phyloP scores from a whole-genome alignment of 2,888 invertebrate species.

The Empis stercorea region DNA sequence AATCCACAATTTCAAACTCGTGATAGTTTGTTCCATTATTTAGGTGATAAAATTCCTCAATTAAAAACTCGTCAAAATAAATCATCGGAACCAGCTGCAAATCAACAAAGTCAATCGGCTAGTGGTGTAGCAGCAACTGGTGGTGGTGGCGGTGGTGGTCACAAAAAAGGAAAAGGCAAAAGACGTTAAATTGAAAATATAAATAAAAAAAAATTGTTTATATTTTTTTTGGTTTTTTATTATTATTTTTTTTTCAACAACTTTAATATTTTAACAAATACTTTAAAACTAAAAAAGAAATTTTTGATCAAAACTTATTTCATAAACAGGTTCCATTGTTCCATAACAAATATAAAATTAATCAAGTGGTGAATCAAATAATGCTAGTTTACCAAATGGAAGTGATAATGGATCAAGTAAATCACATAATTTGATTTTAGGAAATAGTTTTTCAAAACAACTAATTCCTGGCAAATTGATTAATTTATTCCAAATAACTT shows the following conservation, averaged over 20 bases:
- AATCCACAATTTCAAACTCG: constrained; percentile 60
- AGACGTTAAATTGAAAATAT: constrained; percentile 20
- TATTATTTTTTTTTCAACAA: neutral
- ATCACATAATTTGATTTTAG: neutral
- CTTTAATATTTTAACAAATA: neutral
- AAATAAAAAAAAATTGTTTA: constrained; percentile 8
- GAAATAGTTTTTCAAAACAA: neutral
- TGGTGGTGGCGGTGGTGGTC: constrained; percentile 20
- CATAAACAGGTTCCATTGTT: too few relatives aligned
- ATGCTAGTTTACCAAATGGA: too few relatives aligned
- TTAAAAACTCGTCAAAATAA: constrained; percentile 61
- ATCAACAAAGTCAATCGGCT: constrained; percentile 12
- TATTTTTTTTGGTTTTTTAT: constrained; percentile 5
- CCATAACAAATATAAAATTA: too few relatives aligned
- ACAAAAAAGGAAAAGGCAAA: constrained; percentile 35
- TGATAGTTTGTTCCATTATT: constrained; percentile 61
- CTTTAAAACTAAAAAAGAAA: too few relatives aligned
- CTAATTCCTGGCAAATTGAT: neutral
- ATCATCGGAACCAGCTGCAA: constrained; percentile 19
- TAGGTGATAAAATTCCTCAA: constrained; percentile 81
- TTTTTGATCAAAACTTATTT: too few relatives aligned
- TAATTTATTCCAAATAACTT: neutral
- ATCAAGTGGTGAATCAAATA: too few relatives aligned
- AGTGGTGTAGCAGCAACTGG: constrained; percentile 5
- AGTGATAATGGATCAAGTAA: neutral